Evolutionary conservation across 64 coral and sea anemone genomes (phyloP).

Genomic region (Dendrophyllia cribrosa): DNA sequence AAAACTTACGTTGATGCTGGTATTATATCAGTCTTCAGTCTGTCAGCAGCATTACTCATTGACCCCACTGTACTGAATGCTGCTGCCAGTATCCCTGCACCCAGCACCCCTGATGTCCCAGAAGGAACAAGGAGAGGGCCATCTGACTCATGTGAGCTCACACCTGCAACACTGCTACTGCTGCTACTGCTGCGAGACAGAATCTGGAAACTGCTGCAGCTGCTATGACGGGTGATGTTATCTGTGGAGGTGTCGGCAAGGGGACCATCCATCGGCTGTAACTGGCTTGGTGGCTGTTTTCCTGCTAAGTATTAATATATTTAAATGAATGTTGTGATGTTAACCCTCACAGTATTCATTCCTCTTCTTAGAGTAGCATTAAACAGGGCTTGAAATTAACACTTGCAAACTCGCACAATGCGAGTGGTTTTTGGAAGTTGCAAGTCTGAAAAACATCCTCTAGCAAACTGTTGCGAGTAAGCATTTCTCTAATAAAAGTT

Average conservation of each 20-base stretch:
- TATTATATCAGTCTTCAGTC: conserved; percentile 48
- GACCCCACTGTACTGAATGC: neutral
- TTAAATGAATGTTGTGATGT: too few relatives aligned
- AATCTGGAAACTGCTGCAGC: conserved; percentile 84
- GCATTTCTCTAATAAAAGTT: too few relatives aligned
- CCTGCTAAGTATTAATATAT: neutral
- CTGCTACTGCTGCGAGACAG: conserved; percentile 85
- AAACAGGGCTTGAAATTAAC: too few relatives aligned
- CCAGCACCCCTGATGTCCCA: conserved; percentile 51
- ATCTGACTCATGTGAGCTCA: conserved; percentile 64
- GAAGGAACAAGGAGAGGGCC: conserved; percentile 36
- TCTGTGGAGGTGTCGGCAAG: neutral
- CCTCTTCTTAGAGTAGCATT: too few relatives aligned
- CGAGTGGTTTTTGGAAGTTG: too few relatives aligned
- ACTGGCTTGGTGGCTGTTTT: neutral
- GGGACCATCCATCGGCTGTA: neutral
- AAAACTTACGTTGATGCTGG: conserved; percentile 29
- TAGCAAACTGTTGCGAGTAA: too few relatives aligned
- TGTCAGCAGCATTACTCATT: conserved; percentile 44
- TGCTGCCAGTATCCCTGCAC: conserved; percentile 61
- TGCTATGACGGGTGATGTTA: conserved; percentile 79
- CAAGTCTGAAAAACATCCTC: too few relatives aligned
- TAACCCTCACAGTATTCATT: too few relatives aligned
- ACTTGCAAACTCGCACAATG: too few relatives aligned
- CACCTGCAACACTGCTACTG: conserved; percentile 76